These are phyloP conservation scores for Cosmia pyralina DNA, from an alignment of 2,888 invertebrate genomes.

Conservation along the genomic window DNA sequence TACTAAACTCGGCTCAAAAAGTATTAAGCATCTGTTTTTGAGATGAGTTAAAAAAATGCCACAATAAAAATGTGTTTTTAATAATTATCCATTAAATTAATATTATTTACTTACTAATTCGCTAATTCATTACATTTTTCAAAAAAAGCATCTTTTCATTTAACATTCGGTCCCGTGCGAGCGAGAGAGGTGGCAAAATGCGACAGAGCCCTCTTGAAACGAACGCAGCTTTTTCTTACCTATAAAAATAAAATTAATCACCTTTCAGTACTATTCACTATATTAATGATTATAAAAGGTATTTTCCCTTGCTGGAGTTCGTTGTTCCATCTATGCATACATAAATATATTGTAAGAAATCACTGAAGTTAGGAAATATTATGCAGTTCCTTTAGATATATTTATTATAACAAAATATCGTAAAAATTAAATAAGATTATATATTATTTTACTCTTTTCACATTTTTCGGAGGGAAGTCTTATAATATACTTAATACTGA, in stretches of 20 bases:
- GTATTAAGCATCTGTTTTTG: too few species aligned
- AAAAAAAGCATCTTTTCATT: too few species aligned
- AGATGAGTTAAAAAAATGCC: too few species aligned
- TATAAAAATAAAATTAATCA: background rate
- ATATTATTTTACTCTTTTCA: slow-evolving; percentile 13
- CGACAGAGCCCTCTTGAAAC: background rate
- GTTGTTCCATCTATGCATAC: background rate
- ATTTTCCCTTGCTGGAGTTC: slow-evolving; percentile 9
- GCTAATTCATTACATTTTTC: too few species aligned
- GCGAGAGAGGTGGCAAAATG: too few species aligned
- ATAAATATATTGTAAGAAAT: background rate
- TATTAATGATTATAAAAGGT: slow-evolving; percentile 2
- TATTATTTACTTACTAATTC: too few species aligned
- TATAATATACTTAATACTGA: slow-evolving; percentile 52
- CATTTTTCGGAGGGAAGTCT: slow-evolving; percentile 50
- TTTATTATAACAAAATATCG: background rate
- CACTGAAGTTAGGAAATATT: slow-evolving; percentile 18
- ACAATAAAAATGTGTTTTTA: too few species aligned
- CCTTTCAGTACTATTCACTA: background rate
- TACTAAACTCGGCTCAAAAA: too few species aligned
- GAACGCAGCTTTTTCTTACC: background rate
- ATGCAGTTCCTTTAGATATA: slow-evolving; percentile 31
- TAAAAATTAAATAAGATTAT: slow-evolving; percentile 2
- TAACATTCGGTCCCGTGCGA: too few species aligned
- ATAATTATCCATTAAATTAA: too few species aligned